These are phyloP conservation scores for Aulostomus chinensis DNA, from an alignment of 2,797 vertebrate genomes.

Conservation along the genomic window DNA sequence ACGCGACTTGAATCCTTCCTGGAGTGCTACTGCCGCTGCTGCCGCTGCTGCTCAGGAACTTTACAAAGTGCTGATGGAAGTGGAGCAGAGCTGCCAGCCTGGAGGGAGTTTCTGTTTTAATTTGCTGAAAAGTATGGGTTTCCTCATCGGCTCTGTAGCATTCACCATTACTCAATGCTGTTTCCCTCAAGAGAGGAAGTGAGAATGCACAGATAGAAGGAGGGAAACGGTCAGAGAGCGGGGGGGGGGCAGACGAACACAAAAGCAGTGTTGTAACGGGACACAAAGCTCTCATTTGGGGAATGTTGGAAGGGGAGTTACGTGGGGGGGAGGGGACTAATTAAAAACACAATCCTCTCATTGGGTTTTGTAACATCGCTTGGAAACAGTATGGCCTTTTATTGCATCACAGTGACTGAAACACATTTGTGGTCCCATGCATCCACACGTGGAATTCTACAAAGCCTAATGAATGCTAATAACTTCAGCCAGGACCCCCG, in stretches of 20 bases:
- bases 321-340: conserved; percentile 51
- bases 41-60: no score
- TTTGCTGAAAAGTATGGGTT: conserved; percentile 35
- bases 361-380: conserved; percentile 37
- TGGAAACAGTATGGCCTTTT: conserved; percentile 46
- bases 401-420: conserved; percentile 37
- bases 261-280: conserved; percentile 65
- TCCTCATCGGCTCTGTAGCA: conserved; percentile 17
- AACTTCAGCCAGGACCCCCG: conserved; percentile 24
- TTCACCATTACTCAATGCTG: conserved; percentile 21
- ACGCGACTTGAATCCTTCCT: conserved; percentile 13
- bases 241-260: conserved; percentile 38
- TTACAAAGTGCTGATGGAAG: conserved; percentile 34
- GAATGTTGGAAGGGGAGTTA: conserved; percentile 50
- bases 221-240: conserved; percentile 12
- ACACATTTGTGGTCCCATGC: conserved; percentile 17
- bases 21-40: conserved; percentile 2
- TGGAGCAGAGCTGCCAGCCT: conserved; percentile 21
- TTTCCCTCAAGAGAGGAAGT: conserved; percentile 13
- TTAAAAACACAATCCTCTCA: conserved; percentile 71
- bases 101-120: conserved; percentile 32
- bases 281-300: conserved; percentile 62
- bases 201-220: conserved; percentile 23
- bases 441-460: conserved; percentile 28
- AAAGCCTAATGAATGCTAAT: conserved; percentile 36